Evolutionary conservation across 1,140 invertebrate species (phyloP), one percentile per base, ranked within the genome.

Genomic region (Orius insidiosus): DNA sequence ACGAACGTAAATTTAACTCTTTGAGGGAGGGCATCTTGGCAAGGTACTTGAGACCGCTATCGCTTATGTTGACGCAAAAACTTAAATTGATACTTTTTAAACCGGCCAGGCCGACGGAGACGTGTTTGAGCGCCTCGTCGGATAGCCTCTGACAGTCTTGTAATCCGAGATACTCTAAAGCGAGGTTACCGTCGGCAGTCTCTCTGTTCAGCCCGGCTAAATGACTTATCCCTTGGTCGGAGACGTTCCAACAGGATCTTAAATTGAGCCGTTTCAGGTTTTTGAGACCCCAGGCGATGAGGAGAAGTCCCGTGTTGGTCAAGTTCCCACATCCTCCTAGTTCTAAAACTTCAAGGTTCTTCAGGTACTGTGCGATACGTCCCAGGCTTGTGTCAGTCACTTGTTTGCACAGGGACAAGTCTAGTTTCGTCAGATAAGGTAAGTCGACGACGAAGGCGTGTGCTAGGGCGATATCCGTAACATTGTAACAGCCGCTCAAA

Each of bases 81-180:
- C 85, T 90, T 5, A 96, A 69, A 61, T 96, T 95, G 48, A 95
- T 82, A 24, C 75, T 80, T 55, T 79, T 79, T 5, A 94, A 66
- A 37, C 73, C 74, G n/a, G 71, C 70, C 51, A 95, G 68, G 31
- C 87, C 86, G 31, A 71, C 65, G 36, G 84, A 80, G 10, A 90
- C 74, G 63, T 89, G 79, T 54, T 76, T 78, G 34, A 96, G 66
- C 0, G 86, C 80, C 53, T 90, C 86, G 63, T 96, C 90, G 24
- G 85, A 86, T 9, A 96, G 62, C 55, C 88, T 76, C 63, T 94
- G 89, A 65, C 89, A 95, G 64, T 95, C 89, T 66, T 95, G 90
- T 19, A 95, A 68, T 5, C 85, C 84, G 3, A 96, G 66, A 56
- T 84, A 70, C 60, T 94, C 85, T 39, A 96, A 64, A 6, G 31